phyloP scores from a whole-genome alignment of 2,113 vertebrate species.

The Oceanites oceanicus region DNA sequence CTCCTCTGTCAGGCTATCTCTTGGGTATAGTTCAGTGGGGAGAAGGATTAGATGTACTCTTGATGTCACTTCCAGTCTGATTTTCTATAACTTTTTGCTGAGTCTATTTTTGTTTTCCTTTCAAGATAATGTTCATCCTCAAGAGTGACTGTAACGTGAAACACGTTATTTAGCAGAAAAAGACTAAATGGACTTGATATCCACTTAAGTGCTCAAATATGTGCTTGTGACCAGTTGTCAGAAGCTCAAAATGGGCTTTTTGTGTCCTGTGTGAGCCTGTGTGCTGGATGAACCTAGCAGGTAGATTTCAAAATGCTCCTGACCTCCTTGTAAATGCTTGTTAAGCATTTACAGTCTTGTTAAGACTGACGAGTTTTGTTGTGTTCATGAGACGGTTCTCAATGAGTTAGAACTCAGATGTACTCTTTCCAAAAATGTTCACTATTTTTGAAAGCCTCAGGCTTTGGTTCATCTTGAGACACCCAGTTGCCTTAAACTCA shows the following conservation, averaged over 20 bases:
- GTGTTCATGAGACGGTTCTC: neutral
- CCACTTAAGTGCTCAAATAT: neutral
- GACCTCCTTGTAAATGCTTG: neutral
- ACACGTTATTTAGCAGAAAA: neutral
- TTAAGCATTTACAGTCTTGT: too few relatives aligned
- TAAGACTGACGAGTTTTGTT: neutral
- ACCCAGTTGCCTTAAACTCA: neutral
- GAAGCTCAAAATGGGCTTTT: neutral
- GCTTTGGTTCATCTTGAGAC: neutral
- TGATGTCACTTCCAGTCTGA: neutral
- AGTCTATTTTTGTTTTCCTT: neutral
- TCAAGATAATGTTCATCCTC: neutral
- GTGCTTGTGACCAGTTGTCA: neutral
- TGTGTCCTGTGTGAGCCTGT: neutral
- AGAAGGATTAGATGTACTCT: neutral
- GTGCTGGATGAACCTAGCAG: neutral
- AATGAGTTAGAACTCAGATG: neutral
- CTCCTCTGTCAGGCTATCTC: neutral
- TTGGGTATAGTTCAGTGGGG: neutral
- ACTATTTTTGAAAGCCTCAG: neutral
- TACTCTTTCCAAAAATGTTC: neutral
- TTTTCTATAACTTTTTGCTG: neutral
- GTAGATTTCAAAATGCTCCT: neutral
- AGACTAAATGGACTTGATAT: neutral
- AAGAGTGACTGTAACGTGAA: neutral